Base-by-base conservation (phyloP, 2,113 vertebrate species). In the Bubo scandiacus region DNA sequence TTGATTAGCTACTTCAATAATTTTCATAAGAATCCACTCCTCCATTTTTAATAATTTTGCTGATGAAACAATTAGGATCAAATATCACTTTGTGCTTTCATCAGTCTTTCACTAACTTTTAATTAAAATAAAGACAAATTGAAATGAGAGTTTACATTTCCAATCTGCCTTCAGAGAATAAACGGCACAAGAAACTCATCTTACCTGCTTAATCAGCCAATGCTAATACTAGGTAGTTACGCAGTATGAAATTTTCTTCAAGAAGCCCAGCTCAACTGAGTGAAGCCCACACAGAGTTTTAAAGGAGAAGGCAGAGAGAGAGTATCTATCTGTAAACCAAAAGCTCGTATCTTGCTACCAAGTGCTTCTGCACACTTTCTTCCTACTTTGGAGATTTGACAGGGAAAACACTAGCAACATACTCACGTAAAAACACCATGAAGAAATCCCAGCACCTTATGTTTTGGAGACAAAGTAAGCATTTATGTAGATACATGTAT, bases 181-280 rank as follows among this genome's bases (percentile, higher is more conserved):
- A 65, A 74, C 68, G 2, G 2, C 32, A 19, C 11, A 63, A 38
- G 67, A 55, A 94, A 47, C 19, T 93, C 57, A 70, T 21, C 5
- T 70, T 27, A 61, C 54, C 25, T 29, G 18, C n/a, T 91, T 79
- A 54, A 74, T 74, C 94, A 98, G 98, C 93, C 98, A 58, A 85
- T 98, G 18, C 98, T 98, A 59, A 71, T 72, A 34, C 96, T 97
- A 36, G 98, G 98, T 42, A 67, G 67, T 70, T 98, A 98, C 11
- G 91, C 97, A 11, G 38, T 98, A 57, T 97, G 95, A 51, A 97
- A 92, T 91, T 99, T 98, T 81, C 74, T 98, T 42, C 97, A 98
- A 95, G 98, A 99, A 82, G 96, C 96, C 12, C 93, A 95, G 4
- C 97, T 98, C 95, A 98, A 98, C 77, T 98, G 98, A 3, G 97